Evolutionary conservation across 2,113 vertebrate species (phyloP).

Genomic region (Paralichthys olivaceus): DNA sequence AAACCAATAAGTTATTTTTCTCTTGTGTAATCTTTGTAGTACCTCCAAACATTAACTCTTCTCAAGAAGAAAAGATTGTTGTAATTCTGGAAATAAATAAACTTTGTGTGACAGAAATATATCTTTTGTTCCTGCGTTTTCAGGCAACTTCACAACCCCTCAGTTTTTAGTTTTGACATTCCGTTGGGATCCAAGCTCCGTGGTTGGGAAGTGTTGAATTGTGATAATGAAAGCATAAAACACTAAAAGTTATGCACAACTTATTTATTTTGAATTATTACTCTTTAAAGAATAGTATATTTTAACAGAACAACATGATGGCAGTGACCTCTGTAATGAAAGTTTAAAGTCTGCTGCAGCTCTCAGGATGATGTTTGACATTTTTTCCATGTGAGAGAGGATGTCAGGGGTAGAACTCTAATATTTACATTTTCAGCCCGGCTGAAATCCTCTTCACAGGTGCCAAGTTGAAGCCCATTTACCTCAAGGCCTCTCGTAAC

Average conservation of each 20-base stretch:
- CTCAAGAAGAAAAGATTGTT: too few relatives aligned
- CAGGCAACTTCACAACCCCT: too few relatives aligned
- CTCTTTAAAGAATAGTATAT: slow-evolving; percentile 1
- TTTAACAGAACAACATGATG: neutral
- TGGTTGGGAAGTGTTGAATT: neutral
- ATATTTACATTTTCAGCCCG: slow-evolving; percentile 5
- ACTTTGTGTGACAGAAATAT: too few relatives aligned
- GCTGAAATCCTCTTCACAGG: neutral
- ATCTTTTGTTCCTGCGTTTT: too few relatives aligned
- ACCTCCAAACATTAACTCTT: too few relatives aligned
- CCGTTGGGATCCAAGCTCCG: too few relatives aligned
- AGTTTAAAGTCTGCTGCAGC: neutral
- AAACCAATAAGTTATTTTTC: neutral
- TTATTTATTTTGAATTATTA: neutral
- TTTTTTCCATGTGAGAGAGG: slow-evolving; percentile 1
- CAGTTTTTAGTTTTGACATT: too few relatives aligned
- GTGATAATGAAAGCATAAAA: neutral
- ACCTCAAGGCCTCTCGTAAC: slow-evolving; percentile 6
- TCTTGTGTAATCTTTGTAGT: too few relatives aligned
- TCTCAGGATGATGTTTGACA: slow-evolving; percentile 1
- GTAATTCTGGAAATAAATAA: too few relatives aligned
- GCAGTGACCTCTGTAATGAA: neutral
- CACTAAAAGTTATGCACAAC: neutral
- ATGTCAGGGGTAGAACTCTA: neutral
- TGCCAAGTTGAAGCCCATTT: neutral